phyloP scores from a whole-genome alignment of 2,113 vertebrate genomes.

The Arvicanthis niloticus region DNA sequence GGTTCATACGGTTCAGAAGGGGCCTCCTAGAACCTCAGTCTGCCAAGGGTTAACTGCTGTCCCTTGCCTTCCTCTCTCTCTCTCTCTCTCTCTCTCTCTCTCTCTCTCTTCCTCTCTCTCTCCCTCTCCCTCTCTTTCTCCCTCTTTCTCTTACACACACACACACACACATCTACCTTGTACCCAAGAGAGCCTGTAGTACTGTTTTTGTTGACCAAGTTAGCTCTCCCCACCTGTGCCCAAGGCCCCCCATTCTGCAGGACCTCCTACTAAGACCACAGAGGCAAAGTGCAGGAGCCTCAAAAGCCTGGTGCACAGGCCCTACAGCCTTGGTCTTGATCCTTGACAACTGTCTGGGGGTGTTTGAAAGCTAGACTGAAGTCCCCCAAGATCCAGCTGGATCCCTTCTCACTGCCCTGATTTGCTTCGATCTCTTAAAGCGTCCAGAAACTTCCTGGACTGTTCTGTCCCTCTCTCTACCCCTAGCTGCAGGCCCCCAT shows the following conservation, averaged over 20 bases:
- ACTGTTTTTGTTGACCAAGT: not conserved
- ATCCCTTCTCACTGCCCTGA: not conserved
- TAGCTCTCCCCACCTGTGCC: fast-evolving
- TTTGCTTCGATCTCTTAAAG: conserved; percentile 52
- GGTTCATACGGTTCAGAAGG: not conserved
- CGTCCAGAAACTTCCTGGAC: conserved; percentile 83
- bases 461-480: conserved; percentile 44
- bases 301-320: not conserved
- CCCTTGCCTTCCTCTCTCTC: not conserved
- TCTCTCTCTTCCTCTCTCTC: not conserved
- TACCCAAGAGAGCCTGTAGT: fast-evolving
- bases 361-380: not conserved
- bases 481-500: conserved; percentile 84
- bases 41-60: fast-evolving
- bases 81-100: too few relatives aligned
- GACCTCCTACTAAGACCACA: not conserved
- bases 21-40: too few relatives aligned
- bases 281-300: too few relatives aligned
- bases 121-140: too few relatives aligned
- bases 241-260: not conserved
- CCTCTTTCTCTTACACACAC: not conserved
- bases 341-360: not conserved
- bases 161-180: not conserved
- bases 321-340: not conserved
- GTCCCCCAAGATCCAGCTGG: not conserved